phyloP scores from a whole-genome alignment of 2,888 invertebrate genomes.

The Mantis religiosa region DNA sequence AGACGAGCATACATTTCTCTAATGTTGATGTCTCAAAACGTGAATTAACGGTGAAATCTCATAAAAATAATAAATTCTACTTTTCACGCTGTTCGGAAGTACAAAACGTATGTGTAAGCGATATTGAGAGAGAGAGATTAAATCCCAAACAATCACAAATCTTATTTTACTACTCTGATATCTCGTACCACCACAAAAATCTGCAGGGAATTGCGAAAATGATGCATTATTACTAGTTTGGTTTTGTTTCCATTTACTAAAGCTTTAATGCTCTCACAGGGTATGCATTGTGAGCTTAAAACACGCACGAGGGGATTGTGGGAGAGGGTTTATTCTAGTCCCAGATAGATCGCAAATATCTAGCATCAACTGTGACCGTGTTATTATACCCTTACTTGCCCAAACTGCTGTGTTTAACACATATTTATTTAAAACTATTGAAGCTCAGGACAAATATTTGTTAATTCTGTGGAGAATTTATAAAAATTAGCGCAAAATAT shows the following conservation, averaged over 20 bases:
- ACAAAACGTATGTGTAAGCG: too few relatives aligned
- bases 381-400: too few relatives aligned
- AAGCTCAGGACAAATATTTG: too few relatives aligned
- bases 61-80: too few relatives aligned
- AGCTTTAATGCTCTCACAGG: neutral
- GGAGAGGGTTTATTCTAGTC: neutral
- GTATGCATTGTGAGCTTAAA: neutral
- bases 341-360: neutral
- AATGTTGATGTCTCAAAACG: too few relatives aligned
- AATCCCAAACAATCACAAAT: neutral
- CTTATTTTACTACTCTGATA: neutral
- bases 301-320: neutral
- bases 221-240: neutral
- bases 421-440: too few relatives aligned
- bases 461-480: too few relatives aligned
- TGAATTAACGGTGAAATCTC: too few relatives aligned
- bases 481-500: too few relatives aligned
- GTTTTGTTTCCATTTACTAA: neutral
- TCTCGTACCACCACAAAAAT: neutral
- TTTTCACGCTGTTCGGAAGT: too few relatives aligned
- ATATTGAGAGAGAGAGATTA: neutral
- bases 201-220: neutral
- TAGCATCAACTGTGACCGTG: neutral
- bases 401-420: too few relatives aligned
- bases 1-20: too few relatives aligned